These are phyloP conservation scores for Coptotermes formosanus DNA, from an alignment of 1,140 invertebrate genomes.

Conservation along the genomic window DNA sequence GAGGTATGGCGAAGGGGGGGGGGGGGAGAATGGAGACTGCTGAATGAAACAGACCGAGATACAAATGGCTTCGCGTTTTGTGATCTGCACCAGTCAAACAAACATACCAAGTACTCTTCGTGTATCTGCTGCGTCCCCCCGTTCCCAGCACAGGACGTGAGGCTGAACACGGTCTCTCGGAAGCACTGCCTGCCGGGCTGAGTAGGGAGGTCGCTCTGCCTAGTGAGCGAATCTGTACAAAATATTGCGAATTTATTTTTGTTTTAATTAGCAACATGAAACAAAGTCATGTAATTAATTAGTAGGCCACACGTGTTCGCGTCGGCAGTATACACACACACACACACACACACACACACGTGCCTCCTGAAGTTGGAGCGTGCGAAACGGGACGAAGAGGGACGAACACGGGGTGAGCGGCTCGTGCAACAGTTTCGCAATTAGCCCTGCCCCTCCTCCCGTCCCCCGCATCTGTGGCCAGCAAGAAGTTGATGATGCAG, in stretches of 20 bases:
- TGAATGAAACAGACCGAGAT: too few species aligned
- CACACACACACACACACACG: neutral
- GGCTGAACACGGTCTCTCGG: neutral
- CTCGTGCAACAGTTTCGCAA: neutral
- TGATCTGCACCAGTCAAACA: neutral
- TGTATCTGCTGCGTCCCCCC: neutral
- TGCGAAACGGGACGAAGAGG: neutral
- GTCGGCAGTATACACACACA: neutral
- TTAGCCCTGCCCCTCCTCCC: neutral
- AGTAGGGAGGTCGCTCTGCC: neutral
- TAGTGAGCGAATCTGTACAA: neutral
- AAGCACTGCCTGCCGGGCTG: neutral
- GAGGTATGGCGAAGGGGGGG: too few species aligned
- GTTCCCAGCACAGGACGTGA: neutral
- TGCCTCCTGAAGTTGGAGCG: neutral
- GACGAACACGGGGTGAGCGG: neutral
- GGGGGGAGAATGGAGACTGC: too few species aligned
- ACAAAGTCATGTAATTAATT: neutral
- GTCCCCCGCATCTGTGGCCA: neutral
- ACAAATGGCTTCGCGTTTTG: too few species aligned
- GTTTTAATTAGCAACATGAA: neutral
- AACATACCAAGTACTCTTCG: neutral
- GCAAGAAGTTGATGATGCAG: neutral
- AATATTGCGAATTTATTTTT: neutral
- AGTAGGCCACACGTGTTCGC: neutral